A percentile compares a stretch with the other conserved stretches of the same genome.
phyloP scores from a whole-genome alignment of 2,888 invertebrate genomes.

The Myopa tessellatipennis region DNA sequence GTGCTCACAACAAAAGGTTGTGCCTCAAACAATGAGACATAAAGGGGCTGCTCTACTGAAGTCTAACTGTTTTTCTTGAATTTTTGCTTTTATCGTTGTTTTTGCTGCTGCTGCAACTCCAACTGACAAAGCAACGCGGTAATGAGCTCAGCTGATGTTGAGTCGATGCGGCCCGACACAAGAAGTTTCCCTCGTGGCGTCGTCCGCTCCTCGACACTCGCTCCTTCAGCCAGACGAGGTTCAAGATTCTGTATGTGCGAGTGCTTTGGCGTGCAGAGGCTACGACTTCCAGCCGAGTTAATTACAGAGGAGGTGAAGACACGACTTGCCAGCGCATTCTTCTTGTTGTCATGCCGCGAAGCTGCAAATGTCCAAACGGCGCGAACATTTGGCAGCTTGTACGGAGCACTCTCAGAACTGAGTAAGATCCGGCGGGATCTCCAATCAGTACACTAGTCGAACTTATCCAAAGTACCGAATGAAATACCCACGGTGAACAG shows the following conservation, averaged over 20 bases:
- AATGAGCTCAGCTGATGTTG: slow-evolving; percentile 11
- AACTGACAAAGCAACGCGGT: slow-evolving; percentile 28
- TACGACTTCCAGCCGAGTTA: slow-evolving; percentile 53
- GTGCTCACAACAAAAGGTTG: slow-evolving; percentile 12
- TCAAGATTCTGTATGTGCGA: background rate
- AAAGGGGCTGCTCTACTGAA: slow-evolving; percentile 12
- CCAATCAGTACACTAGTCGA: too few relatives aligned
- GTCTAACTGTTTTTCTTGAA: slow-evolving; percentile 31
- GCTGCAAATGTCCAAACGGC: background rate
- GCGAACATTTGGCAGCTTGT: too few relatives aligned
- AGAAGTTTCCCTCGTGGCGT: background rate
- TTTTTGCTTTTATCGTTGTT: background rate
- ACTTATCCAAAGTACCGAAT: too few relatives aligned
- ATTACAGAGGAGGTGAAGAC: slow-evolving; percentile 48
- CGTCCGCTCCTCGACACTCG: background rate
- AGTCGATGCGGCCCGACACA: background rate
- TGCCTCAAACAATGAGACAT: slow-evolving; percentile 17
- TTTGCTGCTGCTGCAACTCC: slow-evolving; percentile 1
- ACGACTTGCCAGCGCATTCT: slow-evolving; percentile 10
- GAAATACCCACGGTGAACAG: too few relatives aligned
- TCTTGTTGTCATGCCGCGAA: background rate
- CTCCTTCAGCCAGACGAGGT: background rate
- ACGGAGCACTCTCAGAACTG: too few relatives aligned
- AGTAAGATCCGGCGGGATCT: too few relatives aligned
- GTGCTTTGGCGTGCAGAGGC: slow-evolving; percentile 20